phyloP scores from a whole-genome alignment of 2,888 invertebrate species.

The Orthosia gothica region DNA sequence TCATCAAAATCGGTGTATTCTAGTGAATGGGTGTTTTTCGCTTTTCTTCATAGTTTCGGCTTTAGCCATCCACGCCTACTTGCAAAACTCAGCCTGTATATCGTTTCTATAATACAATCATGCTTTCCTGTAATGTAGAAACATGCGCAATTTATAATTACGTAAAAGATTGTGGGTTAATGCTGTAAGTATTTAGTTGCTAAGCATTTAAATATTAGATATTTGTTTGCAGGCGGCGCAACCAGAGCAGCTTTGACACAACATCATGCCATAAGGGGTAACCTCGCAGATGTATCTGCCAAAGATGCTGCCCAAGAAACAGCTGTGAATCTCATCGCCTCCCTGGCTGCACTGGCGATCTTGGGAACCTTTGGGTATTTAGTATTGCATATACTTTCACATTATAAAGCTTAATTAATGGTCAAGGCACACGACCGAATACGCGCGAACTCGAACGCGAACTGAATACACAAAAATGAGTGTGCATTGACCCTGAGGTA shows the following conservation, averaged over 20 bases:
- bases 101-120: too few species aligned
- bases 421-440: too few species aligned
- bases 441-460: too few species aligned
- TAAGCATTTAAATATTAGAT: background rate
- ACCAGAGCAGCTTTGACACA: slow-evolving; percentile 98
- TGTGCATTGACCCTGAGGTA: too few species aligned
- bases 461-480: too few species aligned
- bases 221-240: slow-evolving; percentile 94
- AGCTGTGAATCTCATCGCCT: slow-evolving; percentile 97
- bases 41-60: too few species aligned
- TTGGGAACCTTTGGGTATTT: slow-evolving; percentile 92
- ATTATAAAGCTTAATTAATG: too few species aligned
- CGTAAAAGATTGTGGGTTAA: background rate
- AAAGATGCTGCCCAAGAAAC: slow-evolving; percentile 99
- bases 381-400: background rate
- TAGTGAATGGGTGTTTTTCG: too few species aligned
- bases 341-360: slow-evolving; percentile 95
- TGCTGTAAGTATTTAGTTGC: background rate
- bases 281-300: slow-evolving; percentile 98
- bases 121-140: background rate
- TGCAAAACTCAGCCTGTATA: too few species aligned
- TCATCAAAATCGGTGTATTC: too few species aligned
- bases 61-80: too few species aligned
- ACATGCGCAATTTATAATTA: background rate
- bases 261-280: slow-evolving; percentile 97